Evolutionary conservation across 2,113 vertebrate genomes (phyloP), one percentile per base, ranked within the genome.

Genomic region (Alethe castanea): DNA sequence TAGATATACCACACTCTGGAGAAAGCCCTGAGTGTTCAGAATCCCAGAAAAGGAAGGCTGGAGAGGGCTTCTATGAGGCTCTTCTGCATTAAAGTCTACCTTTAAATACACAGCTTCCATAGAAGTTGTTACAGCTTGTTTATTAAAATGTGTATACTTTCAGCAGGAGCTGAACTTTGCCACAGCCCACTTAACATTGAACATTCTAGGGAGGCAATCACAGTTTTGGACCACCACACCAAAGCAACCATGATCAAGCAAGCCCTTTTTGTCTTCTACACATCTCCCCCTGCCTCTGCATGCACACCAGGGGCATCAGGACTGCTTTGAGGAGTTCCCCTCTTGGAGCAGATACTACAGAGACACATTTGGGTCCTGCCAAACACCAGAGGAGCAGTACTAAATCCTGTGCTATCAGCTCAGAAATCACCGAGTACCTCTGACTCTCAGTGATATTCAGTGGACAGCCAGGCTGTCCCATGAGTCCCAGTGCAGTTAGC

Each of bases 401-500:
- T 69, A 44, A 66, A 81, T 19, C 1, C 9, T 60, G 35, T 23
- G 38, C 38, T 61, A 5, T 13, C 16, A 36, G 25, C 53, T 84
- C 40, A 62, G 74, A 73, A 83, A 66, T 24, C 22, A 29, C 53
- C 28, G 9, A 23, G 13, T 33, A 28, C 56, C 65, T 31, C 19
- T 81, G 64, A 52, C 19, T 25, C 12, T 14, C 11, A 5, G 50
- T 7, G 67, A n/a, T 8, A 8, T 12, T 25, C 8, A 33, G 44
- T 0, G 3, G 50, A 31, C 3, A n/a, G 17, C 22, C 17, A 44
- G 53, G 42, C 66, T 19, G 14, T 53, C 45, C 24, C 20, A 44
- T 0, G 3, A 66, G 22, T 11, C 13, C 18, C 28, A 12, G 2
- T 5, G 6, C 48, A 47, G 22, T 2, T 3, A 19, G 15, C 65